Base-by-base conservation (phyloP, 2,797 vertebrate species). In the Siniperca obscura region DNA sequence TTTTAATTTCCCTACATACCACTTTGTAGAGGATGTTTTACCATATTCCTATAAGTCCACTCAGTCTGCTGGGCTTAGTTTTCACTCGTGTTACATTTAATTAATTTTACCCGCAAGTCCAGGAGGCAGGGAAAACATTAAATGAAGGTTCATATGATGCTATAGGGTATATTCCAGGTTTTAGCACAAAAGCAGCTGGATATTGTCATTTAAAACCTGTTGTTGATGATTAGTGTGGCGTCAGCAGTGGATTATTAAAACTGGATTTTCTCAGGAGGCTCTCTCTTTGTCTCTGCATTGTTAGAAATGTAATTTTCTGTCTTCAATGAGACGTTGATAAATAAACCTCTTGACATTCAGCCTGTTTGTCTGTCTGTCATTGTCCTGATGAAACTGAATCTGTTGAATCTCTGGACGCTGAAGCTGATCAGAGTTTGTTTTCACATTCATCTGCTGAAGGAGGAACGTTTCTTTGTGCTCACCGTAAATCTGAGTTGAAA, bases 321-420 rank as follows among this genome's bases (percentile, higher is more conserved):
- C 55, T 30, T 62, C 13, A 50, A 11, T 36, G 40, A 38, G 13
- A 8, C 8, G 14, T 7, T 42, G 36, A 36, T 14, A 40, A 68
- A 68, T 30, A 30, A 34, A 77, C 13, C 48, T 53, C 50, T 74
- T 46, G 40, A 66, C 62, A 30, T 46, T 65, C 16, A 46, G 42
- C 42, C 21, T 36, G 25, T 57, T 44, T 40, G 22, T 53, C 25
- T 40, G 13, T 46, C 38, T 27, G 4, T 42, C 7, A 4, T 10
- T 25, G 21, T 25, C 14, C 55, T 59, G 16, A 11, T 60, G 4
- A 44, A 46, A 11, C 52, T 16, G 53, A 44, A 56, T 11, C 73
- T 30, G 40, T 50, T 50, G 34, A 53, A 5, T 59, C 25, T 19
- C 69, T 44, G 40, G 40, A 42, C 40, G 11, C 40, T 42, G 36